These are phyloP conservation scores for Chlamydotis undulata DNA, from an alignment of 2,113 vertebrate genomes.

Conservation along the genomic window DNA sequence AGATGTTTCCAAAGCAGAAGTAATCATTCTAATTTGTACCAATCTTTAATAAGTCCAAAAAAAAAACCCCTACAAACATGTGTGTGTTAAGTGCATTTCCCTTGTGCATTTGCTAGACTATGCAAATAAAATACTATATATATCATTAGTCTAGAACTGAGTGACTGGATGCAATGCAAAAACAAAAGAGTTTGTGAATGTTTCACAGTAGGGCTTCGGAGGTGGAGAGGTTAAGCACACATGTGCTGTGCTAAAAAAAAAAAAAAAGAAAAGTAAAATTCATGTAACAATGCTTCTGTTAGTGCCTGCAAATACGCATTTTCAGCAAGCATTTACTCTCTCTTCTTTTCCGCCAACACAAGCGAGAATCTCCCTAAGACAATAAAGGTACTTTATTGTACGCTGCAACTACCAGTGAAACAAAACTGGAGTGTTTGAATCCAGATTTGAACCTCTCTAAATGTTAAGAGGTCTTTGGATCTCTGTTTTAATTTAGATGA, in stretches of 20 bases:
- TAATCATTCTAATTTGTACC: conserved; percentile 33
- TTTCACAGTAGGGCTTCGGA: neutral
- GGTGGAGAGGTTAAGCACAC: neutral
- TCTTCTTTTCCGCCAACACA: neutral
- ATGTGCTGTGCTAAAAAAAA: neutral
- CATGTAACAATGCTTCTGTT: neutral
- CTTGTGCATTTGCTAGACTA: conserved; percentile 51
- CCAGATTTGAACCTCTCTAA: neutral
- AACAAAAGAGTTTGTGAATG: neutral
- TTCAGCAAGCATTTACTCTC: neutral
- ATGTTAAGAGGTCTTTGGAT: neutral
- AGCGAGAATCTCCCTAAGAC: neutral
- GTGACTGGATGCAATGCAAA: conserved; percentile 29
- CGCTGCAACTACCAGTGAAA: neutral
- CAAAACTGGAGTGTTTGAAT: neutral
- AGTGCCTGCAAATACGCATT: neutral
- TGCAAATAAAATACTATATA: conserved; percentile 52
- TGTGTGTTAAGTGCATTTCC: conserved; percentile 1
- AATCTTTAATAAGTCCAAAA: conserved; percentile 31
- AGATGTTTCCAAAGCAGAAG: conserved; percentile 68
- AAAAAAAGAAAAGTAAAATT: neutral
- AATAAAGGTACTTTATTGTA: neutral
- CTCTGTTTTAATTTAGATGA: neutral
- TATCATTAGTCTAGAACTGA: neutral
- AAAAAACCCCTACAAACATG: neutral